Evolutionary conservation across 2,113 vertebrate genomes (phyloP).

Genomic region (Cyanocitta stelleri): DNA sequence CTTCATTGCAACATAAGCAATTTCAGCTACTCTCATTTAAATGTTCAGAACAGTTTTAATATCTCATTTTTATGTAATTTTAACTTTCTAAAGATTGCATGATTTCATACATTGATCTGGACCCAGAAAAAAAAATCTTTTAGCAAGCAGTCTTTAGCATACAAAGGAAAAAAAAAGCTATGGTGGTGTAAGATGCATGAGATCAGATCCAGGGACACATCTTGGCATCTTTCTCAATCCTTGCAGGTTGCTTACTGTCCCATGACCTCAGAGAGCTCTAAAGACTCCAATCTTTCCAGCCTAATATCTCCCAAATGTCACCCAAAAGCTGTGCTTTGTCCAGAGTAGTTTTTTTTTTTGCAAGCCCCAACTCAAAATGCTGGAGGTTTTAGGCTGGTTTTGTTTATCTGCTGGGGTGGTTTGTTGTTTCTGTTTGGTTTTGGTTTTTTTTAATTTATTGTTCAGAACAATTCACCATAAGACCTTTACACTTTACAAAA

Average conservation of each 20-base stretch:
- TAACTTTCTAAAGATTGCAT: background rate
- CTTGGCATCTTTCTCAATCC: background rate
- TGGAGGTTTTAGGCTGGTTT: background rate
- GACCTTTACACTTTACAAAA: background rate
- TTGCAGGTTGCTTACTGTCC: background rate
- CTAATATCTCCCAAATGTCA: background rate
- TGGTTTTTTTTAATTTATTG: background rate
- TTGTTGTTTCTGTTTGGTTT: background rate
- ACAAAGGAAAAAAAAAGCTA: background rate
- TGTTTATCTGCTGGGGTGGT: background rate
- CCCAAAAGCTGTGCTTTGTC: background rate
- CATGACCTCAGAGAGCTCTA: background rate
- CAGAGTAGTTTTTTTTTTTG: background rate
- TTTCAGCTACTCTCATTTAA: background rate
- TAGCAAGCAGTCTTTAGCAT: background rate
- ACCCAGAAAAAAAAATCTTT: background rate
- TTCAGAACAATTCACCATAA: background rate
- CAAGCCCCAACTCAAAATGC: background rate
- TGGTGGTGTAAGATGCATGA: background rate
- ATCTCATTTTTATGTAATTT: background rate
- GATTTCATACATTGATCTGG: background rate
- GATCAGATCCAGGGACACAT: background rate
- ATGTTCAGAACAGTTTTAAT: background rate
- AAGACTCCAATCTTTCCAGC: background rate
- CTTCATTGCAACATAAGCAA: background rate